Percentiles rank a stretch among this genome's conserved stretches.
Conservation (phyloP, 2,888 invertebrate genomes). For the Dermolepida albohirtum region DNA sequence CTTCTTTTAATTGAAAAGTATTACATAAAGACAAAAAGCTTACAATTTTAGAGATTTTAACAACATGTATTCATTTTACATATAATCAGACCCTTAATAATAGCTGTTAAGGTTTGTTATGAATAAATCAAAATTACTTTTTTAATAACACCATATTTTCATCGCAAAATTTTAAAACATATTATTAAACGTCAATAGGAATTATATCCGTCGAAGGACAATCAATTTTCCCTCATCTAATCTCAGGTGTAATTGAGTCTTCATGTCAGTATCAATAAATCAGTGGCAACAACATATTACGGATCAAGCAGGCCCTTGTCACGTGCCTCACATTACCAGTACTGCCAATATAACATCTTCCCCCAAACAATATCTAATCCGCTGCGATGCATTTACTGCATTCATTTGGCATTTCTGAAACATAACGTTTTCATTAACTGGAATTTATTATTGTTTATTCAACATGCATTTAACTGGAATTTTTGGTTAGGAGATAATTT, state of each 20-base stretch:
- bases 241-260: slow-evolving; percentile 58
- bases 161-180: background rate
- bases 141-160: no score
- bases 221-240: slow-evolving; percentile 37
- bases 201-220: slow-evolving; percentile 20
- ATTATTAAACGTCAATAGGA: slow-evolving; percentile 6
- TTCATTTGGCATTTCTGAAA: slow-evolving; percentile 12
- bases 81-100: no score
- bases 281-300: slow-evolving; percentile 60
- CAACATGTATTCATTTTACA: no score
- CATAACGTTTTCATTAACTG: slow-evolving; percentile 13
- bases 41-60: no score
- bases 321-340: slow-evolving; percentile 60
- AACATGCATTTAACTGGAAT: no score
- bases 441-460: background rate
- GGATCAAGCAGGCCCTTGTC: slow-evolving; percentile 58
- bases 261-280: slow-evolving; percentile 62
- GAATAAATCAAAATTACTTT: no score
- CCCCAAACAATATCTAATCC: slow-evolving; percentile 33
- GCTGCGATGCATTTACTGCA: slow-evolving; percentile 16
- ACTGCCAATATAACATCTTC: slow-evolving; percentile 50
- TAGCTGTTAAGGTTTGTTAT: no score
- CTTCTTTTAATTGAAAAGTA: no score
- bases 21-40: no score
- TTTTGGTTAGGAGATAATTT: no score